These are phyloP conservation scores for Clivina fossor DNA, from an alignment of 2,888 invertebrate genomes.

Conservation along the genomic window DNA sequence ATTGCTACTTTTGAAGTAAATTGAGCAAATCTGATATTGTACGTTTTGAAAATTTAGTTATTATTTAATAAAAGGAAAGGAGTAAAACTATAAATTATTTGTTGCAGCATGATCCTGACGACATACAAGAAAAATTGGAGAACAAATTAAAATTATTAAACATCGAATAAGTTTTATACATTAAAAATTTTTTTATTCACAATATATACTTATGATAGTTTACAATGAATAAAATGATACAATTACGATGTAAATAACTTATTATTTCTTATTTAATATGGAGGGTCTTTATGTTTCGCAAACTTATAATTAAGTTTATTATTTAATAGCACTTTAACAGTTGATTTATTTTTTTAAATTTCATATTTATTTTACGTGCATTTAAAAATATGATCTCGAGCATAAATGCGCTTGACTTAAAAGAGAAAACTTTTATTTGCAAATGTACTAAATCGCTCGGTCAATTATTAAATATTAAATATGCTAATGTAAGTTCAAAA, in stretches of 20 bases:
- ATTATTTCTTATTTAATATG: conserved; percentile 26
- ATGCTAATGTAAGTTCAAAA: conserved; percentile 6
- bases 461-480: conserved; percentile 14
- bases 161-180: conserved; percentile 21
- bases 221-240: conserved; percentile 32
- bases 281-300: conserved; percentile 31
- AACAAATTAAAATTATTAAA: conserved; percentile 42
- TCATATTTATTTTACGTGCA: conserved; percentile 11
- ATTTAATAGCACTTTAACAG: conserved; percentile 34
- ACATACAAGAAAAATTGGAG: conserved; percentile 44
- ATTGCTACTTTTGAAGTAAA: background rate
- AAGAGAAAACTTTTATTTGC: too few relatives aligned
- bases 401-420: too few relatives aligned
- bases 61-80: too few relatives aligned
- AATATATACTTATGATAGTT: conserved; percentile 34
- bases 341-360: conserved; percentile 17
- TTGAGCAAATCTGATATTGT: too few relatives aligned
- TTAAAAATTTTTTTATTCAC: conserved; percentile 32
- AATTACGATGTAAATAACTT: conserved; percentile 23
- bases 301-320: conserved; percentile 24
- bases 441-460: too few relatives aligned
- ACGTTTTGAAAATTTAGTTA: too few relatives aligned
- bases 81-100: too few relatives aligned
- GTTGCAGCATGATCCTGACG: conserved; percentile 46
- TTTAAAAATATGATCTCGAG: conserved; percentile 4